Evolutionary conservation across 2,888 invertebrate species (phyloP), one percentile per base, ranked within the genome.

Genomic region (Glyphotaelius pellucidus): DNA sequence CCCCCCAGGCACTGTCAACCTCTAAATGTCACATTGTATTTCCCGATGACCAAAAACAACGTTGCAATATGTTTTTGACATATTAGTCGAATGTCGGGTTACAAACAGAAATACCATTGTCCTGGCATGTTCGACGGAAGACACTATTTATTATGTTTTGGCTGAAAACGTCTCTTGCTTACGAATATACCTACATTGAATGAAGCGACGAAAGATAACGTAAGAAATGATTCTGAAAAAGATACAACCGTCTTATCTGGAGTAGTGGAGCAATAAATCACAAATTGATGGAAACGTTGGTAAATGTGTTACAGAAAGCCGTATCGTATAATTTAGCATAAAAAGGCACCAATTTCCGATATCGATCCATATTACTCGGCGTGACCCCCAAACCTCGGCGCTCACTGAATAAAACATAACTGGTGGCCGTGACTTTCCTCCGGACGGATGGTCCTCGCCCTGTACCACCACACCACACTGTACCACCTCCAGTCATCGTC

Each of bases 341-440:
- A 81, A 81, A 15, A 81, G 81, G 81, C 81, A 81, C 31, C 67
- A 67, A 86, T 86, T 86, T 86, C 86, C 86, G 42, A 86, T n/a
- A 86, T 42, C 19, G 42, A 86, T 86, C 42, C 52, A 47, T 86
- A 67, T 67, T 67, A 86, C 52, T 86, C 86, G 14, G 81, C 32
- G 86, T 86, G 86, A 86, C 86, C 86, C 84, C 86, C n/a, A 47
- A 86, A 86, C 86, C 86, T 42, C 86, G 52, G 42, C 35, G 83
- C 15, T 52, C 47, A 32, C 67, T 89, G 88, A 89, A 89, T 89
- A 89, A 89, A 35, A 79, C 88, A 88, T 79, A 31, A 12, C 31
- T 79, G 2, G 25, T 35, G 79, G 86, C 86, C 86, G 86, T 86
- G 86, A 86, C 86, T 86, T 47, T 47, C 47, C 19, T 67, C 25